These are phyloP conservation scores for Aepyceros melampus DNA, from an alignment of 2,113 vertebrate genomes.

Conservation along the genomic window DNA sequence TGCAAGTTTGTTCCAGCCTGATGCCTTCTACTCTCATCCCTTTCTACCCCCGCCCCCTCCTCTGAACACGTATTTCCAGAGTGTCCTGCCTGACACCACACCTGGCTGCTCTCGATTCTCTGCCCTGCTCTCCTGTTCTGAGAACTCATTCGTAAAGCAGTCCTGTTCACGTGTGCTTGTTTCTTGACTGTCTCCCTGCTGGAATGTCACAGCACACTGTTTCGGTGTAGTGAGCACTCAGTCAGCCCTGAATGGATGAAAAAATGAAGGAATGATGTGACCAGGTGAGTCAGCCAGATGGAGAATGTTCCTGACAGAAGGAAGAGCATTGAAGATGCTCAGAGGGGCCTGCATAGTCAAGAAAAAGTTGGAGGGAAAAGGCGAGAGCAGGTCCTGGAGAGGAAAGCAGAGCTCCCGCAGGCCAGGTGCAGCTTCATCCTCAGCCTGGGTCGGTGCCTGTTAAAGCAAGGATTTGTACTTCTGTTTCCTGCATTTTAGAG, in stretches of 20 bases:
- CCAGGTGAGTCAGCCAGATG: neutral
- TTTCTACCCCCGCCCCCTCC: too few species aligned
- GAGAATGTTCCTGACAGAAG: neutral
- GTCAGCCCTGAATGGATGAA: neutral
- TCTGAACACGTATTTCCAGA: accelerated
- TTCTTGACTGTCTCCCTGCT: neutral
- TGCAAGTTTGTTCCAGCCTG: neutral
- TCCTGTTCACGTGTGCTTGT: neutral
- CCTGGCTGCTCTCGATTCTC: accelerated
- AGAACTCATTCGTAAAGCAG: accelerated
- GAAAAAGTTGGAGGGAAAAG: neutral
- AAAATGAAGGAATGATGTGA: neutral
- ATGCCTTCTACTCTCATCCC: accelerated
- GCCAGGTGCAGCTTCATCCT: accelerated
- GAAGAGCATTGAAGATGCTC: neutral
- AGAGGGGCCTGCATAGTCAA: accelerated
- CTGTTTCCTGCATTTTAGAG: neutral
- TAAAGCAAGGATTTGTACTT: neutral
- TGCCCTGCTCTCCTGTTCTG: accelerated
- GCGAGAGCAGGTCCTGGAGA: too few species aligned
- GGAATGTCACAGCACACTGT: too few species aligned
- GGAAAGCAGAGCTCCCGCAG: accelerated
- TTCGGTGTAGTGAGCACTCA: neutral
- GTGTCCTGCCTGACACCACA: accelerated
- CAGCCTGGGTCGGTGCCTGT: accelerated